A percentile compares a stretch with the other conserved stretches of the same genome.
These are phyloP conservation scores for Gymnocephalus cernua DNA, from an alignment of 2,113 vertebrate species.

Conservation along the genomic window DNA sequence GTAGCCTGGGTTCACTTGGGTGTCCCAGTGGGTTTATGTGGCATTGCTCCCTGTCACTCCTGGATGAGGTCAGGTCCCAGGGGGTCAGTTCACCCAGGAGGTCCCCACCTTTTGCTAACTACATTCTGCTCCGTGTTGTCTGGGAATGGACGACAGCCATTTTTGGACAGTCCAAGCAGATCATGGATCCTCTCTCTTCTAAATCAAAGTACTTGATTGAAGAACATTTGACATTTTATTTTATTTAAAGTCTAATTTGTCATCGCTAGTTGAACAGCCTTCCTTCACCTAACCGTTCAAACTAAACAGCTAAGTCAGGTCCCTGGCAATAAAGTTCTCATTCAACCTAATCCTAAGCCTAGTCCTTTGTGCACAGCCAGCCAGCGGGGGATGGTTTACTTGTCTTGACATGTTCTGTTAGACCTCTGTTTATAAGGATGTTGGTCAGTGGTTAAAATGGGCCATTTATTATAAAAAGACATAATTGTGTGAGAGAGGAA, in stretches of 20 bases:
- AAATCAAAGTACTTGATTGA: neutral
- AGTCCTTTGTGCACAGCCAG: slow-evolving; percentile 43
- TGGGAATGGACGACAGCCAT: neutral
- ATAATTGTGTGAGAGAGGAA: slow-evolving; percentile 10
- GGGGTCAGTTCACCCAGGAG: slow-evolving; percentile 58
- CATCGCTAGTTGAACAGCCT: neutral
- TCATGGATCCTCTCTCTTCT: neutral
- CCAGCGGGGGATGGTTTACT: slow-evolving; percentile 52
- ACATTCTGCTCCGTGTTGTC: slow-evolving; percentile 33
- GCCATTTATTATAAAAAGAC: slow-evolving; percentile 32
- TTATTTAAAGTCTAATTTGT: neutral
- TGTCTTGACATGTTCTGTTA: slow-evolving; percentile 58
- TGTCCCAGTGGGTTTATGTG: slow-evolving; percentile 28
- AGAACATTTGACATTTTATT: neutral
- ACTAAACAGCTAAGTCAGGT: neutral
- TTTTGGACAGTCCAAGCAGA: neutral
- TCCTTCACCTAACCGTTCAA: neutral
- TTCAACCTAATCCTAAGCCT: slow-evolving; percentile 34
- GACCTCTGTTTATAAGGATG: slow-evolving; percentile 53
- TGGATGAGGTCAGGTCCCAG: slow-evolving; percentile 50
- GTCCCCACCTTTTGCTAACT: slow-evolving; percentile 26
- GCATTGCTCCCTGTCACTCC: slow-evolving; percentile 3
- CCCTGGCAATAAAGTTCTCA: slow-evolving; percentile 49
- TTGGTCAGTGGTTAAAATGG: slow-evolving; percentile 39
- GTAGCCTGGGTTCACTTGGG: slow-evolving; percentile 19